Evolutionary conservation across 1,140 invertebrate genomes (phyloP).

Genomic region (Pararge aegeria): DNA sequence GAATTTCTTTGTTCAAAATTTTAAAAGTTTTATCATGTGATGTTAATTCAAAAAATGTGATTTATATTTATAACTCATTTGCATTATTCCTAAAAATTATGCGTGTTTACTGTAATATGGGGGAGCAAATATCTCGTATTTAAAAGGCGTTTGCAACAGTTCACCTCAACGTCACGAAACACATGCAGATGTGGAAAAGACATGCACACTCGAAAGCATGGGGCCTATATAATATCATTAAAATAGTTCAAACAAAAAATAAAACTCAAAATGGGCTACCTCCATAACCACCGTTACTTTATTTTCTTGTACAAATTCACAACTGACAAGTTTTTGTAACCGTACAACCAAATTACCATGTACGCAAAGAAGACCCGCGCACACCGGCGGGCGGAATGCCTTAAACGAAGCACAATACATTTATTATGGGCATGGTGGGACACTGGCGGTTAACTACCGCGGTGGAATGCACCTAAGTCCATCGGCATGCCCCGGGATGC

Average conservation of each 20-base stretch:
- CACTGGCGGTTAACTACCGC: too few species aligned
- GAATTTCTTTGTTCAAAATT: too few species aligned
- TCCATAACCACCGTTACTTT: conserved; percentile 44
- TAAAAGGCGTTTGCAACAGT: neutral
- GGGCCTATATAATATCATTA: conserved; percentile 6
- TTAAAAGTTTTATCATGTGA: too few species aligned
- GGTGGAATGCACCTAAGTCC: too few species aligned
- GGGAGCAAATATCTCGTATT: neutral
- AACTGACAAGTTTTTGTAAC: conserved; percentile 39
- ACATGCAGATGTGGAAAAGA: conserved; percentile 44
- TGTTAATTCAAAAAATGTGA: too few species aligned
- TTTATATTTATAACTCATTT: too few species aligned
- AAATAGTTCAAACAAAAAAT: conserved; percentile 34
- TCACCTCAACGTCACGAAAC: conserved; percentile 23
- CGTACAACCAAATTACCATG: conserved; percentile 36
- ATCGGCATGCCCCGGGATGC: too few species aligned
- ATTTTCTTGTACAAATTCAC: conserved; percentile 55
- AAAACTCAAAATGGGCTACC: conserved; percentile 45
- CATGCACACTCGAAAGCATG: conserved; percentile 49
- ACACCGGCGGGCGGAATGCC: too few species aligned
- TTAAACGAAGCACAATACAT: too few species aligned
- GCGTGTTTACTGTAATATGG: neutral
- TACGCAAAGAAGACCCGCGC: neutral
- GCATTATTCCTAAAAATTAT: too few species aligned
- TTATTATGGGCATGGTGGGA: too few species aligned